Evolutionary conservation across 1,140 invertebrate species (phyloP), one percentile per base, ranked within the genome.

Genomic region (Sycophaga agraensis): DNA sequence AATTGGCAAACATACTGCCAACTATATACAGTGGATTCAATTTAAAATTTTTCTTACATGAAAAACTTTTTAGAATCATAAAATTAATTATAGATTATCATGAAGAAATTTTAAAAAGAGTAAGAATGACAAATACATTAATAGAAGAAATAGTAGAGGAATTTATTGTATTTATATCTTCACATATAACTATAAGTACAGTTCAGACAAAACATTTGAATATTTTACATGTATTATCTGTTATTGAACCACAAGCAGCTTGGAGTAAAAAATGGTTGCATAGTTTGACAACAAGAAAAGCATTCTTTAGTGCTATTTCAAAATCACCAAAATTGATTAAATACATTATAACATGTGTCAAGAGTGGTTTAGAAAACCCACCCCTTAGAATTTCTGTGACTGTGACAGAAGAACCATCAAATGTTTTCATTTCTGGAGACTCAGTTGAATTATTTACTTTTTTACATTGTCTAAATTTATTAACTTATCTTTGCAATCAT

Each of bases 251-350:
- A 2, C 67, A 71, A 43, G 77, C 77, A 4, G 65, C 69, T 19
- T 81, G 79, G 79, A 72, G 72, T 39, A 70, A 58, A 48, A 77
- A 71, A 26, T 81, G 77, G 77, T 73, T 74, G 24, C 72, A 77
- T 17, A 69, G 66, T 59, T 65, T 74, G 19, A 55, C 70, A 40
- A 76, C 70, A 1, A 68, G 77, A 56, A 77, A 63, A 61, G 59
- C 59, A 8, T 72, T 81, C 4, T 66, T 74, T 19, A 22, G 59
- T 6, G 66, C 69, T 19, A 61, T 80, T 11, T 62, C 70, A 4
- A 80, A 77, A 64, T 72, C 71, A 1, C 73, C 77, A 4, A 70
- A 49, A 19, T 68, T 81, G 8, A 31, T 80, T 11, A 66, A 73
- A 42, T 68, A 68, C 2, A 54, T 75, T 1, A 40, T 78, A 7